These are phyloP conservation scores for Geophilus truncorum DNA, from an alignment of 2,888 invertebrate genomes.

Conservation along the genomic window DNA sequence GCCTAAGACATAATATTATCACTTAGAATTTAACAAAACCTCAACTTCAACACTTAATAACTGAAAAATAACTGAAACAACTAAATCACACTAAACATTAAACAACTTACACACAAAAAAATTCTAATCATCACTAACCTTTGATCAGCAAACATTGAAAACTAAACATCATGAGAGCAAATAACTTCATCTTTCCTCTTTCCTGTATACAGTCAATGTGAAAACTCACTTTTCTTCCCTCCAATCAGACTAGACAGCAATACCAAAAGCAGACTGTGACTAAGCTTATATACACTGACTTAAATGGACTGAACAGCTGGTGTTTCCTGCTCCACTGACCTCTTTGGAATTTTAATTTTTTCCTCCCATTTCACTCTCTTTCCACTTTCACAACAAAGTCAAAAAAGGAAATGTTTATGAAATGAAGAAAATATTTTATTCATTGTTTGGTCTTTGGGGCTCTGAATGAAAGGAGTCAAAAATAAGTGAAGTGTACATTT, in stretches of 20 bases:
- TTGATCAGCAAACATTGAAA: no score
- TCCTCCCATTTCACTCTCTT: background rate
- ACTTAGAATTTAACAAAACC: no score
- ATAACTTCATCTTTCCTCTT: background rate
- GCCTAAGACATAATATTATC: no score
- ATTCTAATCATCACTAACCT: no score
- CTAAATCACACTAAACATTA: no score
- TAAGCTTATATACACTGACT: no score
- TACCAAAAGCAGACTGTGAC: background rate
- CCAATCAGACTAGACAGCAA: background rate
- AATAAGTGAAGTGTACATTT: background rate
- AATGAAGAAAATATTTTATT: slow-evolving; percentile 1
- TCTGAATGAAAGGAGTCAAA: background rate
- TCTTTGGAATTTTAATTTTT: background rate
- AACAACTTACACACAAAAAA: no score
- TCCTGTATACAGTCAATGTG: background rate
- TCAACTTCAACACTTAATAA: no score
- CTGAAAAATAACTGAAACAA: no score
- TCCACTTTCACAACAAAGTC: background rate
- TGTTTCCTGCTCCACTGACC: background rate
- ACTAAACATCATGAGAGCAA: no score
- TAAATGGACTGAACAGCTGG: background rate
- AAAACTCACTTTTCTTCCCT: background rate
- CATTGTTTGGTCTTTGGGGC: background rate
- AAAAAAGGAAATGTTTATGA: slow-evolving; percentile 37